Percentiles rank a stretch among this genome's conserved stretches.
Evolutionary conservation across 2,797 vertebrate genomes (phyloP).

Genomic region (Pyrrhura leucotis): DNA sequence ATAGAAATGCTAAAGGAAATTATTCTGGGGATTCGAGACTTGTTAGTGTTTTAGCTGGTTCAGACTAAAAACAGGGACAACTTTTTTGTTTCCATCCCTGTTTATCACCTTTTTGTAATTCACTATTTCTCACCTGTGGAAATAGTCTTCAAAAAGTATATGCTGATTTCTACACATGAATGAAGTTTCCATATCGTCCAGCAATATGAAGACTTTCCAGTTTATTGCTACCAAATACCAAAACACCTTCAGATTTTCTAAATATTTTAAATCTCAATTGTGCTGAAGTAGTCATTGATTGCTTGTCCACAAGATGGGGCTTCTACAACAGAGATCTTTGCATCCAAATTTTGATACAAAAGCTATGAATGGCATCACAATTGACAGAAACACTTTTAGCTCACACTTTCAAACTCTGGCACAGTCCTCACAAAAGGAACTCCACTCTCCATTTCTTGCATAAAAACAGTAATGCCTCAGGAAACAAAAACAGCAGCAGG

Average conservation of each 20-base stretch:
- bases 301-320: slow-evolving; percentile 70
- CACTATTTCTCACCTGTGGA: not conserved
- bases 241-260: not conserved
- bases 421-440: not conserved
- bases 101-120: not conserved
- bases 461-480: not conserved
- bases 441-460: not conserved
- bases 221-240: not conserved
- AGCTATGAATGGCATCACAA: not conserved
- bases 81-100: not conserved
- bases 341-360: not conserved
- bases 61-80: not conserved
- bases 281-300: slow-evolving; percentile 24
- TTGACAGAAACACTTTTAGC: not conserved
- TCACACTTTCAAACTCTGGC: not conserved
- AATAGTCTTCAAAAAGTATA: not conserved
- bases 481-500: not conserved
- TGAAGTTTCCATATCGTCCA: not conserved
- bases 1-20: not conserved
- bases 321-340: slow-evolving; percentile 41
- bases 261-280: not conserved
- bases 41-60: not conserved
- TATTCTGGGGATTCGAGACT: not conserved
- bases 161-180: not conserved
- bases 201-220: not conserved